Percentiles rank a stretch among this genome's conserved stretches.
Evolutionary conservation across 1,140 invertebrate genomes (phyloP).

Genomic region (Drosophila kohkoa): DNA sequence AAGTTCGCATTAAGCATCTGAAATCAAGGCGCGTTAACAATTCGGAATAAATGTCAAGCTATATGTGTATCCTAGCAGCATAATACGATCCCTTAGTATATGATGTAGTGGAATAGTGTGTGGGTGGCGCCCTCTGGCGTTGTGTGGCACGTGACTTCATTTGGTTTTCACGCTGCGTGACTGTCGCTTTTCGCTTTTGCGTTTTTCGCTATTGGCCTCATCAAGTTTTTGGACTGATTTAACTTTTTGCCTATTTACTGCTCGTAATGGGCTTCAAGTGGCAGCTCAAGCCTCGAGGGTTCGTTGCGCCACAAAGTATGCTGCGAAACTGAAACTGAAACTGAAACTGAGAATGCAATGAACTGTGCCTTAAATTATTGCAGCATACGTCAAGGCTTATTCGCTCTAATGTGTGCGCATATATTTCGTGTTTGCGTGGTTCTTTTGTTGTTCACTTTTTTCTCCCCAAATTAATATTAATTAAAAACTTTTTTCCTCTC

Average conservation of each 20-base stretch:
- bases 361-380: slow-evolving; percentile 36
- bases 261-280: slow-evolving; percentile 7
- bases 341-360: slow-evolving; percentile 19
- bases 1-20: slow-evolving; percentile 31
- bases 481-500: slow-evolving; percentile 67
- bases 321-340: neutral
- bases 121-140: slow-evolving; percentile 52
- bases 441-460: slow-evolving; percentile 20
- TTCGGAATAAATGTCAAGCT: slow-evolving; percentile 26
- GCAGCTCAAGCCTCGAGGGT: slow-evolving; percentile 22
- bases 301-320: slow-evolving; percentile 19
- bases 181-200: slow-evolving; percentile 6
- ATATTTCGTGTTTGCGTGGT: slow-evolving; percentile 22
- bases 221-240: slow-evolving; percentile 24
- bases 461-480: slow-evolving; percentile 61
- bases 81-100: neutral
- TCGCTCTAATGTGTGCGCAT: neutral
- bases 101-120: slow-evolving; percentile 6
- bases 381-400: slow-evolving; percentile 14
- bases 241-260: slow-evolving; percentile 25
- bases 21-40: slow-evolving; percentile 53
- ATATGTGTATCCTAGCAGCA: too few relatives aligned
- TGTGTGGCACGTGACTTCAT: slow-evolving; percentile 69
- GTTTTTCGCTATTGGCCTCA: slow-evolving; percentile 5
- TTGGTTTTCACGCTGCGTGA: slow-evolving; percentile 41